Base-by-base conservation (phyloP, 2,888 invertebrate genomes). In the Lasioglossum malachurum region DNA sequence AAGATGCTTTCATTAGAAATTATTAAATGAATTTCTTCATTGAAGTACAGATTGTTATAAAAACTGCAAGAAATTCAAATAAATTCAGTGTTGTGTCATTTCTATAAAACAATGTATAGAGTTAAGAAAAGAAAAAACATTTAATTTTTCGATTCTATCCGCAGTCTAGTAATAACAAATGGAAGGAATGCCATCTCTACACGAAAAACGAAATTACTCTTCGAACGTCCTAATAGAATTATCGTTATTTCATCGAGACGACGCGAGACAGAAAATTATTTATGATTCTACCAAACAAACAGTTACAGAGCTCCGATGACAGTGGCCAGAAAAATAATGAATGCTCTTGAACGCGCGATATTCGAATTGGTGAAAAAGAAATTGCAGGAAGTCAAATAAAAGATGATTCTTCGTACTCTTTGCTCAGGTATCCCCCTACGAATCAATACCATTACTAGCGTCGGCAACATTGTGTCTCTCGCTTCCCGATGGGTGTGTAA, bases 391-490 rank as follows among this genome's bases (percentile, higher is more conserved):
- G 7, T 16, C 31, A 64, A 64, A 64, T 31, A 31, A 35, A 69
- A 38, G 69, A 69, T 38, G 69, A 69, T 69, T 38, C 69, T 12
- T 38, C 23, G 69, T 23, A 67, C 67, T 4, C 16, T 19, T 23
- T 38, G 38, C 69, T 69, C 38, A 38, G 23, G 69, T 35, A 69
- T 8, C 38, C 69, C 69, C 69, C 12, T 23, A 23, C 38, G 38
- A 69, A 69, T 69, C 69, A 69, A 69, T 69, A 69, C 35, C 69
- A 69, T 69, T 69, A 69, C 69, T 10, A 69, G 23, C 69, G 38
- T 69, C 38, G 38, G 69, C 69, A 69, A 69, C 69, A 38, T 69
- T 69, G 38, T 38, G 38, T 38, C 69, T 69, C 38, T 69, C 69
- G 38, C 69, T 38, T 69, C n/a, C 71, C n/a, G 38, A 71, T 71